Evolutionary conservation across 2,888 invertebrate species (phyloP), one percentile per base, ranked within the genome.

Genomic region (Chrysina gloriosa): DNA sequence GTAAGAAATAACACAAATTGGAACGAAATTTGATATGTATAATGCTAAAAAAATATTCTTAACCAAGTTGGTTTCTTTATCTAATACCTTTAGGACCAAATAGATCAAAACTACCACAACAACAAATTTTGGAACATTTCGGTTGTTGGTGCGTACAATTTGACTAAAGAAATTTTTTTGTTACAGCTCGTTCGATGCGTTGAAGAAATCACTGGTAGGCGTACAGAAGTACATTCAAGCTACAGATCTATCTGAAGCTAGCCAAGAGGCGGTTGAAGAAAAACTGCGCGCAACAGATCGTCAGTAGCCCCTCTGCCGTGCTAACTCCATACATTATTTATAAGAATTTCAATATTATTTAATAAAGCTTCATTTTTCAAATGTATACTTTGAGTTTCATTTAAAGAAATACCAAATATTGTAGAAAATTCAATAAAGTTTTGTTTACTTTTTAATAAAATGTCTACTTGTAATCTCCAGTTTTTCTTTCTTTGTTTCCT

Each of bases 191-290:
- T 98, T 98, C 82, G 97, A 97, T 85, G 97, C 97, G 80, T 89
- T 99, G 84, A 98, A 97, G 88, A 96, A 96, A 84, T 95, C 97
- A 71, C 88, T 99, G 83, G 96, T 96, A 73, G 97, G 97, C 80
- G 95, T 98, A 77, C 96, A 95, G 87, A 96, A 96, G 88, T 97
- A 96, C 88, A 94, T 97, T 84, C 97, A 96, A 87, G 96, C 97
- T 81, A 97, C 96, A 81, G 97, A 97, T 85, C 89, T 94, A 80
- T 93, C 95, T 76, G 97, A 97, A 86, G 95, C 96, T 75, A 94
- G 95, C 75, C 93, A 94, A 81, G 95, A 96, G 84, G 94, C 94
- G 76, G 95, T 96, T 74, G 96, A 96, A 84, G 95, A 95, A 84
- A 96, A 96, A 85, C 90, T 96, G 78, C 93, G 96, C 86, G 92